Evolutionary conservation across 2,888 invertebrate species (phyloP).

Genomic region (Pyrrhosoma nymphula): DNA sequence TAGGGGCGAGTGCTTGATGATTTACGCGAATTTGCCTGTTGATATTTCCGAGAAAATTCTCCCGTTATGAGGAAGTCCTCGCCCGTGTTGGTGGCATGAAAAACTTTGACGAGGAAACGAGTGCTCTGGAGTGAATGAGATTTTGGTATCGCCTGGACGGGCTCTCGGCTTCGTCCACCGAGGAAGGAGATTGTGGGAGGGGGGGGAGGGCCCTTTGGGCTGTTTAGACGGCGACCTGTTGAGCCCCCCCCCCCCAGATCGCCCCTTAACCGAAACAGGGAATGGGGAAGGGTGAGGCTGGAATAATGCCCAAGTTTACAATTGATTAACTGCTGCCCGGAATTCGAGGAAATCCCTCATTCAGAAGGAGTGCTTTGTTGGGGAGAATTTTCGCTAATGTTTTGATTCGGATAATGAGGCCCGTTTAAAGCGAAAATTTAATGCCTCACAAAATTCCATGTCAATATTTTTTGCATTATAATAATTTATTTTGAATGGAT

Average conservation of each 20-base stretch:
- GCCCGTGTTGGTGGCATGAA: not conserved
- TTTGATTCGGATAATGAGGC: too few relatives aligned
- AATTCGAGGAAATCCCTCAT: not conserved
- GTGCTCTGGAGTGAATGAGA: not conserved
- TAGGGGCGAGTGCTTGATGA: too few relatives aligned
- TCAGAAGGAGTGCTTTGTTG: not conserved
- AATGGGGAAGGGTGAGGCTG: not conserved
- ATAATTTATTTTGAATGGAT: too few relatives aligned
- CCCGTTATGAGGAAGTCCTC: not conserved
- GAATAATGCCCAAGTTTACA: conserved; percentile 6
- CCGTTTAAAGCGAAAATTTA: too few relatives aligned
- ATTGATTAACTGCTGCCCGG: not conserved
- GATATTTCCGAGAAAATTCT: too few relatives aligned
- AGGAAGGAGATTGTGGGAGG: too few relatives aligned
- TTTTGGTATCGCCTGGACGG: not conserved
- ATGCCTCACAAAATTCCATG: too few relatives aligned
- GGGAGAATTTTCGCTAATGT: too few relatives aligned
- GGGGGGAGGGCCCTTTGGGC: not conserved
- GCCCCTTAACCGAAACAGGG: not conserved
- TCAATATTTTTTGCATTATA: too few relatives aligned
- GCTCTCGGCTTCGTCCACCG: not conserved
- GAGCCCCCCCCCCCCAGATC: not conserved
- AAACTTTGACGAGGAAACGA: not conserved
- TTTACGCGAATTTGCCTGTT: too few relatives aligned
- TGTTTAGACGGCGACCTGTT: conserved; percentile 26